Base-by-base conservation (phyloP, 2,797 vertebrate genomes). In the Enteromius mattozi region DNA sequence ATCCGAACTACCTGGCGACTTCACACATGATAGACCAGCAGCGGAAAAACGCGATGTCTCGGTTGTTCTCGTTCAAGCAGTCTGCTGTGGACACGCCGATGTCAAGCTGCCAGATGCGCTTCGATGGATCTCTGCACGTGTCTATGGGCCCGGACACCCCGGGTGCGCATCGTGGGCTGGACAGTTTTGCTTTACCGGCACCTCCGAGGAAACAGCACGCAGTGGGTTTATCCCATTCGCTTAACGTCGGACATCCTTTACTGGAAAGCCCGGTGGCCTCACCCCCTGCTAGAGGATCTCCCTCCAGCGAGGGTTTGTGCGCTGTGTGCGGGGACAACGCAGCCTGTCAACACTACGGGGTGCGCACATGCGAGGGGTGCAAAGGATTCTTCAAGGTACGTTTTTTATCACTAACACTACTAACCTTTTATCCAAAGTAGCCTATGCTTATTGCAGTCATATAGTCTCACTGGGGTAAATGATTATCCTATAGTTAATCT, bases 321-420 rank as follows among this genome's bases (percentile, higher is more conserved):
- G 98, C 97, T 0, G 98, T 99, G 82, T 99, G 98, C 80, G 98
- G 98, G 1, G 98, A 99, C 91, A 99, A 98, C 90, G 98, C 98
- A 0, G 96, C 98, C 42, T 99, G 97, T 86, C 97, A 99, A 90
- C 97, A 99, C 92, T 99, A 99, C 70, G 98, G 98, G 3, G 98
- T 99, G 76, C 96, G 97, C 91, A 98, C 97, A 59, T 98, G 97
- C 86, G 97, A 98, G 88, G 97, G 97, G 81, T 99, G 97, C 94
- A 99, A 99, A 90, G 97, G 98, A 2, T 98, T 99, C 91, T 99
- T 98, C 88, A 99, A 98, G 97, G 97, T 95, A 83, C 82, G 4
- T 6, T 14, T 63, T 12, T 40, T 30, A 17, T 54, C 35, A n/a
- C 16, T 37, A 30, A 12, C n/a, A 21, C 37, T 21, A 16, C 6